phyloP scores from a whole-genome alignment of 2,888 invertebrate genomes.

The Schizotus pectinicornis region DNA sequence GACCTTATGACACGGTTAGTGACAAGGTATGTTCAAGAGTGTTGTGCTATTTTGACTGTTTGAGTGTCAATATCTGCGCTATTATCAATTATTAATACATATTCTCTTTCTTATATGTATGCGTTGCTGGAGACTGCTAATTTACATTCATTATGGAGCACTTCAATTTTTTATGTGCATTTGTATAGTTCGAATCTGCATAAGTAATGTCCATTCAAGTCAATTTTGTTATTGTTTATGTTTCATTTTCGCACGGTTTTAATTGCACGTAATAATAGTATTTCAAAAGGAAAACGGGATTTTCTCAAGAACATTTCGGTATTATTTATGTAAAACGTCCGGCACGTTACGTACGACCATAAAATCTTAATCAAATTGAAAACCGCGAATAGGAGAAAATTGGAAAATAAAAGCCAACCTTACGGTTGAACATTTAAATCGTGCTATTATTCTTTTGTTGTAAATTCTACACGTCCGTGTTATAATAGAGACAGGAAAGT shows the following conservation, averaged over 20 bases:
- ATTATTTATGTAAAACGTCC: not conserved
- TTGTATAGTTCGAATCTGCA: not conserved
- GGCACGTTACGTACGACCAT: not conserved
- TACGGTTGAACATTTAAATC: too few species aligned
- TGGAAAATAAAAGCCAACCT: too few species aligned
- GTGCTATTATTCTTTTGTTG: too few species aligned
- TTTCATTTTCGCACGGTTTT: conserved; percentile 16
- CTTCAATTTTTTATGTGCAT: conserved; percentile 1
- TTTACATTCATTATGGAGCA: too few species aligned
- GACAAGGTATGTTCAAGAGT: too few species aligned
- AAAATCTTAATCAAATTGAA: not conserved
- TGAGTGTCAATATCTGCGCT: too few species aligned
- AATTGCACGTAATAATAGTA: conserved; percentile 26
- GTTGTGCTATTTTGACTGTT: too few species aligned
- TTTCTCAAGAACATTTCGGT: conserved; percentile 12
- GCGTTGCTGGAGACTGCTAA: too few species aligned
- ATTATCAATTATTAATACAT: too few species aligned
- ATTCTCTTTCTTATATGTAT: too few species aligned
- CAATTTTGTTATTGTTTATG: conserved; percentile 17
- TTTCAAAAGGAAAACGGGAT: conserved; percentile 12
- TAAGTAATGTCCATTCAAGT: conserved; percentile 4
- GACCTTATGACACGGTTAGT: too few species aligned
- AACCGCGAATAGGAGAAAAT: not conserved
- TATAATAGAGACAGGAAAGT: conserved; percentile 11
- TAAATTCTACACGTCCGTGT: not conserved